These are phyloP conservation scores for Aphelenchoides avenae DNA, from an alignment of 1,140 invertebrate species.

Conservation along the genomic window DNA sequence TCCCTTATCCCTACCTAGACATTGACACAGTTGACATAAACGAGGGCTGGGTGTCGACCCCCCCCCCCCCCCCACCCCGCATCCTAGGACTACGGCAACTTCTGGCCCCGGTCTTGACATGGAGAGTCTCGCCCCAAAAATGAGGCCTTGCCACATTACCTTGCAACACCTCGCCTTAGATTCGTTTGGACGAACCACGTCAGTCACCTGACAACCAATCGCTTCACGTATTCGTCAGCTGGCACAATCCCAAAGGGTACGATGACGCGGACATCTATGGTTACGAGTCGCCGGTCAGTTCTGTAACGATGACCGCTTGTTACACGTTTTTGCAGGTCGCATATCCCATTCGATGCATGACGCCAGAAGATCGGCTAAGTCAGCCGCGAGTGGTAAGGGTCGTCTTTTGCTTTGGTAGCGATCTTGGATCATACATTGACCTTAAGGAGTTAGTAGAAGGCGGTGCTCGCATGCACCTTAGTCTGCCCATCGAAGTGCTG, in stretches of 20 bases:
- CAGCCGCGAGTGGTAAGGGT: constrained; percentile 25
- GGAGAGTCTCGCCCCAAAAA: too few relatives aligned
- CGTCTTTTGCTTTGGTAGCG: background rate
- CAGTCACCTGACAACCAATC: constrained; percentile 35
- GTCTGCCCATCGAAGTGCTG: constrained; percentile 38
- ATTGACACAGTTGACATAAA: too few relatives aligned
- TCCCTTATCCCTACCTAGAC: background rate
- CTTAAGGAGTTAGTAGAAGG: constrained; percentile 38
- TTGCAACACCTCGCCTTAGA: too few relatives aligned
- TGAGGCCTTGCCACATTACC: too few relatives aligned
- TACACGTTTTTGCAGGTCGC: too few relatives aligned
- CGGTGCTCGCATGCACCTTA: constrained; percentile 39
- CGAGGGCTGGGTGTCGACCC: too few relatives aligned
- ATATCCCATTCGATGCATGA: constrained; percentile 41
- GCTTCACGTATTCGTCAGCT: constrained; percentile 39
- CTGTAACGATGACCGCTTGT: too few relatives aligned
- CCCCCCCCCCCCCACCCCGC: too few relatives aligned
- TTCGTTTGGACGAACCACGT: constrained; percentile 35
- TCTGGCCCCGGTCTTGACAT: too few relatives aligned
- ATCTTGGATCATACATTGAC: background rate
- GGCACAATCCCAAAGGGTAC: constrained; percentile 39
- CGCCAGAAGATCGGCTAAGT: constrained; percentile 32
- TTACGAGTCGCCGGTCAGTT: constrained; percentile 37
- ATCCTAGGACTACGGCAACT: too few relatives aligned
- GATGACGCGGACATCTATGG: constrained; percentile 41